Evolutionary conservation across 2,113 vertebrate genomes (phyloP).

Genomic region (Urocitellus parryii): DNA sequence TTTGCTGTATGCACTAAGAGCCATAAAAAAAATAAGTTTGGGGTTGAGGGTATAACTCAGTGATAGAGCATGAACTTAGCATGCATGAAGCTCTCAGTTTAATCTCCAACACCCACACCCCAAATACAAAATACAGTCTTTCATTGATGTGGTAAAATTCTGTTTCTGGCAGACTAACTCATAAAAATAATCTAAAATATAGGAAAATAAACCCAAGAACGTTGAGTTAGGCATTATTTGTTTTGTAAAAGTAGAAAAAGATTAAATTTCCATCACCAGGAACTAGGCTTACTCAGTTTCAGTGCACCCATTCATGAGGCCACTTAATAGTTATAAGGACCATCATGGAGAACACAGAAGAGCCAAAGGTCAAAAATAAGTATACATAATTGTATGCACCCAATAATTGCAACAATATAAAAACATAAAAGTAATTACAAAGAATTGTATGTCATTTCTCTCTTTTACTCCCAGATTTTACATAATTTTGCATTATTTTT

Average conservation of each 20-base stretch:
- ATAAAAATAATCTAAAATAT: slow-evolving; percentile 47
- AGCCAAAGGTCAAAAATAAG: neutral
- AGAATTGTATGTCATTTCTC: neutral
- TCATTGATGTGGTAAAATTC: slow-evolving; percentile 3
- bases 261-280: neutral
- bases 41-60: neutral
- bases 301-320: neutral
- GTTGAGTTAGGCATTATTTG: neutral
- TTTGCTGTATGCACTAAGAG: neutral
- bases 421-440: neutral
- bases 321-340: neutral
- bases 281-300: neutral
- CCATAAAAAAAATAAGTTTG: neutral
- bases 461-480: neutral
- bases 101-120: neutral
- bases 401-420: neutral
- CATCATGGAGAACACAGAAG: neutral
- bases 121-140: neutral
- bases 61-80: neutral
- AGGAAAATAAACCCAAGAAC: slow-evolving; percentile 1
- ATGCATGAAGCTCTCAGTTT: neutral
- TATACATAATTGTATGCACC: neutral
- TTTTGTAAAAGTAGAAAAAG: slow-evolving; percentile 48
- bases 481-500: neutral
- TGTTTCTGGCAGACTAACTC: slow-evolving; percentile 13